Conservation (phyloP, 2,113 vertebrate species). For the Hiodon alosoides region DNA sequence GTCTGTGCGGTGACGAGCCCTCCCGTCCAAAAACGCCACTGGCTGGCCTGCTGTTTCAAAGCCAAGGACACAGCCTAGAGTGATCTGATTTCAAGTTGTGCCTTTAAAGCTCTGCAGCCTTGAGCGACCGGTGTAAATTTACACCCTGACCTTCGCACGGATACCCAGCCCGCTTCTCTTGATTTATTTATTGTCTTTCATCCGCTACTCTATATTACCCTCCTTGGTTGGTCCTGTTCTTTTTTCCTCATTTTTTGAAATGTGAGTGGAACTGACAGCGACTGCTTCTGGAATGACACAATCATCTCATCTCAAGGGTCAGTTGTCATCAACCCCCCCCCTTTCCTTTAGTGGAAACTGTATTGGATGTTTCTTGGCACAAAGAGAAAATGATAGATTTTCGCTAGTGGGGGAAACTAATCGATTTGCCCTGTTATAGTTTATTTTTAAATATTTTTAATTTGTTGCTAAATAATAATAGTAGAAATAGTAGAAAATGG, state of each 20-base stretch:
- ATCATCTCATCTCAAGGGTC: conserved; percentile 58
- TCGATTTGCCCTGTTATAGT: too few species aligned
- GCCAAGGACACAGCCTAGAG: conserved; percentile 39
- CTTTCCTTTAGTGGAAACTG: conserved; percentile 24
- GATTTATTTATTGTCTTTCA: conserved; percentile 57
- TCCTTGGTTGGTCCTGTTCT: conserved; percentile 29
- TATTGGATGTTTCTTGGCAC: neutral
- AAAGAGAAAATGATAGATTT: too few species aligned
- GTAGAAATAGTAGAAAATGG: too few species aligned
- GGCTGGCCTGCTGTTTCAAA: conserved; percentile 23
- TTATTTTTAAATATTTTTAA: too few species aligned
- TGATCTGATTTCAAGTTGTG: conserved; percentile 53
- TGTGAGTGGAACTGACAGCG: conserved; percentile 65
- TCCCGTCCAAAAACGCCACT: neutral
- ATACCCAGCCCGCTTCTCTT: conserved; percentile 36
- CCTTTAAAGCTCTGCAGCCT: conserved; percentile 57
- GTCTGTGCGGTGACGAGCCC: neutral
- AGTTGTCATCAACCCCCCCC: conserved; percentile 43
- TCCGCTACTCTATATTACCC: neutral
- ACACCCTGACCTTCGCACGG: conserved; percentile 59
- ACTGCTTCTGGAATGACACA: conserved; percentile 56
- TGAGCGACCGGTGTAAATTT: conserved; percentile 70
- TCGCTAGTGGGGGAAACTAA: too few species aligned
- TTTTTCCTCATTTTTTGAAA: conserved; percentile 49
- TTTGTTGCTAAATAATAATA: too few species aligned